Evolutionary conservation across 2,113 vertebrate species (phyloP).

Genomic region (Vulpes vulpes): DNA sequence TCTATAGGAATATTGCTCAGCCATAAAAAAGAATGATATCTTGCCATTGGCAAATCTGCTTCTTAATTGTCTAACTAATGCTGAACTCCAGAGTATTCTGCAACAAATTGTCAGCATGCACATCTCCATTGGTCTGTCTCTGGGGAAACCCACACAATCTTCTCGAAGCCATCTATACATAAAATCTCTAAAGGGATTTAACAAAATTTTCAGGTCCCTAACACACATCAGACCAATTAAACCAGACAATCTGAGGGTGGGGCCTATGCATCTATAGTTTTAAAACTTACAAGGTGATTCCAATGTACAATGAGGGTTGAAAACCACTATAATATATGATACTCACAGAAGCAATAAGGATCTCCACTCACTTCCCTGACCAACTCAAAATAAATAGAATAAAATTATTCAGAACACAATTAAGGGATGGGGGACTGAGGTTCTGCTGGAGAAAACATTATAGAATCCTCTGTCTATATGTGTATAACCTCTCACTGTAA

Average conservation of each 20-base stretch:
- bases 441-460: conserved; percentile 51
- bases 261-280: background rate
- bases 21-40: background rate
- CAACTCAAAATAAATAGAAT: conserved; percentile 1
- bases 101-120: background rate
- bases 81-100: background rate
- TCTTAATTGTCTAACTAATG: background rate
- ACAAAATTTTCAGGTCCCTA: background rate
- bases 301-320: background rate
- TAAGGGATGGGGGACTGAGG: background rate
- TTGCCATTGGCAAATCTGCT: background rate
- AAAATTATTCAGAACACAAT: background rate
- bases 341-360: background rate
- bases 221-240: background rate
- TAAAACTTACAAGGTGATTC: background rate
- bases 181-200: background rate
- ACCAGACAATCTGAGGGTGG: background rate
- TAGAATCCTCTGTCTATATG: background rate
- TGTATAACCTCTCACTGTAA: conserved; percentile 15
- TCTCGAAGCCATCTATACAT: background rate
- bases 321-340: background rate
- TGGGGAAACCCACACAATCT: background rate
- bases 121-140: background rate
- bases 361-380: background rate
- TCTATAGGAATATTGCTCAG: background rate